Evolutionary conservation across 2,797 vertebrate genomes (phyloP).

Genomic region (Furcifer pardalis): DNA sequence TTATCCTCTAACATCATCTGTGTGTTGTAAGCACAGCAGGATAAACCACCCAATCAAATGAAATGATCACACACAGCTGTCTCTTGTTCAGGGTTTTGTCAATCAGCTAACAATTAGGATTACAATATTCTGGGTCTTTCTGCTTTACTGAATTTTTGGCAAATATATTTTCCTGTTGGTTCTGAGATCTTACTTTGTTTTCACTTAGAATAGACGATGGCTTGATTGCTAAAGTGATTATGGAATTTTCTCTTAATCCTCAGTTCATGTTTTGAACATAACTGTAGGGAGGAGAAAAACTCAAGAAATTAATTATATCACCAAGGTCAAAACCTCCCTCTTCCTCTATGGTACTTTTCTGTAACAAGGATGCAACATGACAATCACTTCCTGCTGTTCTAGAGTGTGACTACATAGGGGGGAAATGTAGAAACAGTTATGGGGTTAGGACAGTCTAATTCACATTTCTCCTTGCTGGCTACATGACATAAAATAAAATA

Average conservation of each 20-base stretch:
- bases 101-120: constrained; percentile 15
- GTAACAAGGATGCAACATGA: neutral
- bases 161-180: neutral
- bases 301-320: neutral
- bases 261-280: neutral
- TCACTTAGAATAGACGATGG: constrained; percentile 23
- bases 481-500: too few relatives aligned
- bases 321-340: neutral
- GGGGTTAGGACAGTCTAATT: too few relatives aligned
- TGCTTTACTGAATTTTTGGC: constrained; percentile 26
- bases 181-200: neutral
- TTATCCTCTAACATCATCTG: constrained; percentile 4
- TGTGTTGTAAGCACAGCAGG: neutral
- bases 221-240: neutral
- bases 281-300: neutral
- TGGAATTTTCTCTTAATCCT: neutral
- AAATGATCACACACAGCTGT: constrained; percentile 20
- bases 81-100: neutral
- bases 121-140: constrained; percentile 23
- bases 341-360: neutral
- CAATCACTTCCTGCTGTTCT: neutral
- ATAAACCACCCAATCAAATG: constrained; percentile 18
- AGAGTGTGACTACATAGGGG: neutral
- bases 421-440: too few relatives aligned
- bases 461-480: too few relatives aligned